Conservation (phyloP, 2,113 vertebrate species). For the Elgaria multicarinata region DNA sequence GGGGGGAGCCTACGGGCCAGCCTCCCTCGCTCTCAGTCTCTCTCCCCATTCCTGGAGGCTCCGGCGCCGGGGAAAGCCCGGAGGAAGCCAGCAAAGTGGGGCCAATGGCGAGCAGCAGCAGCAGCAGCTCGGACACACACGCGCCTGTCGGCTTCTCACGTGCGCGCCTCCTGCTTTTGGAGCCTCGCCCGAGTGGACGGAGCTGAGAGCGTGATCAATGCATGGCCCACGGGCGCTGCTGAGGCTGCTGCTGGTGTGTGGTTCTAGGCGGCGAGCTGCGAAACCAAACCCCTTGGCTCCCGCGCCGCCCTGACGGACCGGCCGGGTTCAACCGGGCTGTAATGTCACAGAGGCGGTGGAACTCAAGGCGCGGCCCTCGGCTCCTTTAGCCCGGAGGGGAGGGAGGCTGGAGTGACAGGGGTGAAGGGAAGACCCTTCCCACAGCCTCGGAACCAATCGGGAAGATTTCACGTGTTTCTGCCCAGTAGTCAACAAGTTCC, state of each 20-base stretch:
- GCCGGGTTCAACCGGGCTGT: neutral
- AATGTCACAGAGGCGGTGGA: neutral
- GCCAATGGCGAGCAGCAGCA: neutral
- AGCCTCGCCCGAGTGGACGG: neutral
- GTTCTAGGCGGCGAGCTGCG: no score
- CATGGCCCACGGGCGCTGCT: no score
- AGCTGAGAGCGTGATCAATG: no score
- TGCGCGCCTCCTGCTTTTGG: neutral
- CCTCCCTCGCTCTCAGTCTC: no score
- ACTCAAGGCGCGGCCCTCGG: neutral
- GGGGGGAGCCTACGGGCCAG: neutral
- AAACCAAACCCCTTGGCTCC: no score
- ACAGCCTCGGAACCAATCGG: neutral
- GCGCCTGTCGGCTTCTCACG: neutral
- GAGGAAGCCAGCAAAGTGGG: no score
- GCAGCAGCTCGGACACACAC: neutral
- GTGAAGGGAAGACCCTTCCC: no score
- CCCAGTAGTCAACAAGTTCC: neutral
- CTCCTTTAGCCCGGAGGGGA: neutral
- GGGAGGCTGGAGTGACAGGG: no score
- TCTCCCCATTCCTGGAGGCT: no score
- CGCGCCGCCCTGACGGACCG: no score
- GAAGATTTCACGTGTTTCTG: neutral
- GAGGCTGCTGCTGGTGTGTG: no score
- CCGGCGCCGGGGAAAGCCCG: no score